phyloP scores from a whole-genome alignment of 2,113 vertebrate genomes.

The Ibidorhyncha struthersii region DNA sequence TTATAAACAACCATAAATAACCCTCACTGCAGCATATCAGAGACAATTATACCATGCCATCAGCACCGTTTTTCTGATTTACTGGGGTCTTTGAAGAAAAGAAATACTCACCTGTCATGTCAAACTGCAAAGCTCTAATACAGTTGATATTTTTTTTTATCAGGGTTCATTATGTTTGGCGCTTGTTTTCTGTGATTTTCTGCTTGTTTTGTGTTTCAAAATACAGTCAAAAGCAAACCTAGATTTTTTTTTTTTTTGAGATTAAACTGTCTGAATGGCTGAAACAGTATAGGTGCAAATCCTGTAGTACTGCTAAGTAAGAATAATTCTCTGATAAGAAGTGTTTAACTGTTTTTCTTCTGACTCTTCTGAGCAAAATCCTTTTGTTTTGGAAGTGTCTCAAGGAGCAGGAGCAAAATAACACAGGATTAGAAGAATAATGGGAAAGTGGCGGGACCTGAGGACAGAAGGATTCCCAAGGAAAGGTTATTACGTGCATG shows the following conservation, averaged over 20 bases:
- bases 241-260: neutral
- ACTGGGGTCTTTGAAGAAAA: conserved; percentile 37
- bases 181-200: conserved; percentile 41
- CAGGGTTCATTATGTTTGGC: conserved; percentile 16
- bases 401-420: neutral
- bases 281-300: neutral
- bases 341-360: neutral
- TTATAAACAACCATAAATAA: conserved; percentile 73
- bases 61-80: conserved; percentile 64
- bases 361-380: neutral
- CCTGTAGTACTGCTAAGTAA: neutral
- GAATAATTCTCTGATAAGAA: neutral
- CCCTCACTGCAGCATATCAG: conserved; percentile 43
- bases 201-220: conserved; percentile 40
- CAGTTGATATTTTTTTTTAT: conserved; percentile 38
- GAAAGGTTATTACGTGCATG: neutral
- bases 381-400: neutral
- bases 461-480: neutral
- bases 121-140: conserved; percentile 23
- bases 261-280: neutral
- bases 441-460: rapidly evolving
- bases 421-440: neutral
- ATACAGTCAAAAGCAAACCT: neutral
- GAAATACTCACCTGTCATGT: conserved; percentile 40
- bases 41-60: conserved; percentile 64